Percentiles rank a stretch among this genome's conserved stretches.
These are phyloP conservation scores for Nothocercus nigrocapillus DNA, from an alignment of 2,113 vertebrate genomes.

Conservation along the genomic window DNA sequence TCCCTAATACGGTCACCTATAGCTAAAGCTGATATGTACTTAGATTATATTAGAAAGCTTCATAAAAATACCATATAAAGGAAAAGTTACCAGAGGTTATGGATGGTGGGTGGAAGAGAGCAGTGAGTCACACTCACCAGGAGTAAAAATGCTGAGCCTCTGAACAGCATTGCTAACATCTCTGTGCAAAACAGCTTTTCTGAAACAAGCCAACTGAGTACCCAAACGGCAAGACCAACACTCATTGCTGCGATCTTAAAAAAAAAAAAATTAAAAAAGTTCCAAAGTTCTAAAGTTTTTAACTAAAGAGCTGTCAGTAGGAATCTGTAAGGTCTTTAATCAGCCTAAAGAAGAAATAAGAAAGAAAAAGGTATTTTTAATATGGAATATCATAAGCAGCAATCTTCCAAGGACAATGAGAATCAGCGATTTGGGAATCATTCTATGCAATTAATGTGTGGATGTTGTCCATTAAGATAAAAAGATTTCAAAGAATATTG, in stretches of 20 bases:
- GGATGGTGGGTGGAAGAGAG: slow-evolving; percentile 18
- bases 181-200: not conserved
- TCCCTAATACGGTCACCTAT: not conserved
- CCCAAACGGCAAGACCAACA: not conserved
- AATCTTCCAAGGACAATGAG: not conserved
- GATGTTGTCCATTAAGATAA: not conserved
- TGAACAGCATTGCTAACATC: not conserved
- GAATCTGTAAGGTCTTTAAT: not conserved
- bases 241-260: not conserved
- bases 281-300: not conserved
- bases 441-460: not conserved
- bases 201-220: not conserved
- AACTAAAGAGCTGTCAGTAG: not conserved
- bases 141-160: slow-evolving; percentile 32
- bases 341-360: not conserved
- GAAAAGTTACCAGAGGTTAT: slow-evolving; percentile 33
- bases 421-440: not conserved
- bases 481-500: not conserved
- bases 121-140: slow-evolving; percentile 42
- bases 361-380: not conserved
- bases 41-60: slow-evolving; percentile 22
- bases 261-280: not conserved
- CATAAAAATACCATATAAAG: slow-evolving; percentile 51
- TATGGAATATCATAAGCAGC: not conserved
- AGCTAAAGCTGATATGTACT: not conserved